Conservation (phyloP, 2,797 vertebrate species). For the Mycteria americana region DNA sequence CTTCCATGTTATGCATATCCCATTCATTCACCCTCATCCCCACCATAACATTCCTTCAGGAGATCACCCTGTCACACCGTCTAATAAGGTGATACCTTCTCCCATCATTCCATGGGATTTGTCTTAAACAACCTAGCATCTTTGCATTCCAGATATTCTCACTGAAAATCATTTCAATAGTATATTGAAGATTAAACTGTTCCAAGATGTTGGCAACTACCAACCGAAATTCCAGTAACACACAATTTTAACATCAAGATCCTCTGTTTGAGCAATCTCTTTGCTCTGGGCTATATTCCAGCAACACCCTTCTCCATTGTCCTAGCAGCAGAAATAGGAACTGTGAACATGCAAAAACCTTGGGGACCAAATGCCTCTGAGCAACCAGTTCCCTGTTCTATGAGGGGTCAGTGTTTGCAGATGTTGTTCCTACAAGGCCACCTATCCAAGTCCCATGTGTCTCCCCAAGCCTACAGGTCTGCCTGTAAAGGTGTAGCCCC, state of each 20-base stretch:
- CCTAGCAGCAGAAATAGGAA: slow-evolving; percentile 25
- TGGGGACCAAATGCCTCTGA: background rate
- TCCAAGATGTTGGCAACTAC: slow-evolving; percentile 40
- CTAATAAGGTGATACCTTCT: background rate
- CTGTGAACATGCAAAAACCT: background rate
- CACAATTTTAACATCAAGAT: slow-evolving; percentile 20
- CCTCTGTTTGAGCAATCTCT: slow-evolving; percentile 40
- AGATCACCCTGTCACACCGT: background rate
- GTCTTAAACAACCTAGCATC: background rate
- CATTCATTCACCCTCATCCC: background rate
- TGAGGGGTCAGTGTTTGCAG: background rate
- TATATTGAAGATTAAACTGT: background rate
- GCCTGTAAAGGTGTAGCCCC: background rate
- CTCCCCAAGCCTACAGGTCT: background rate
- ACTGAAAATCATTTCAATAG: background rate
- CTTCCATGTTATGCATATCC: background rate
- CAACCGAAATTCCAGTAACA: slow-evolving; percentile 9
- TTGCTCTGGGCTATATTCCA: slow-evolving; percentile 38
- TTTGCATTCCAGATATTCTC: slow-evolving; percentile 26
- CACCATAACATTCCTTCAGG: background rate
- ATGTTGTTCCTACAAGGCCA: background rate
- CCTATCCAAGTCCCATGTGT: background rate
- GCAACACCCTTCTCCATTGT: slow-evolving; percentile 55
- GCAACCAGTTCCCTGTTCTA: background rate
- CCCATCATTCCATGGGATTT: background rate